Evolutionary conservation across 2,888 invertebrate genomes (phyloP).

Genomic region (Philonicus albiceps): DNA sequence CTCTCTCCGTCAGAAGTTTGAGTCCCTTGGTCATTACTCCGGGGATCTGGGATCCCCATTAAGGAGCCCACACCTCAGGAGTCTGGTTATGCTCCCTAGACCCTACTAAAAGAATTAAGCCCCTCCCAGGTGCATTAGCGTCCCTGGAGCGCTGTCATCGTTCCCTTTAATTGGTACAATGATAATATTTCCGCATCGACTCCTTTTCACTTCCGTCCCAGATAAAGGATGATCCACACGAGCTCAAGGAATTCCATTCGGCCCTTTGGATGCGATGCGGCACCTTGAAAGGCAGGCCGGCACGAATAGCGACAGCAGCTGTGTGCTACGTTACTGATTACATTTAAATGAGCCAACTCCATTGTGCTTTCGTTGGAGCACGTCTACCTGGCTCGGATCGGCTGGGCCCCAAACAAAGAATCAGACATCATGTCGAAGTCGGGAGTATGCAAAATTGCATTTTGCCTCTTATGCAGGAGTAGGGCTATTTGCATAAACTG

Average conservation of each 20-base stretch:
- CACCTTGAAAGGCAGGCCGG: not conserved
- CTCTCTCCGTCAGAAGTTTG: not conserved
- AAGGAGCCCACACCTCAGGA: not conserved
- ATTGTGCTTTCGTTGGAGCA: not conserved
- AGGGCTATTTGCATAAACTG: conserved; percentile 29
- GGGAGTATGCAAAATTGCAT: not conserved
- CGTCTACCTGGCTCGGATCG: not conserved
- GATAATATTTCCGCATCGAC: conserved; percentile 9
- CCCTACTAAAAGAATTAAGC: not conserved
- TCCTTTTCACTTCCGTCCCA: not conserved
- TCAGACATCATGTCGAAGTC: not conserved
- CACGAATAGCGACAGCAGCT: not conserved
- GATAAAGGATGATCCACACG: not conserved
- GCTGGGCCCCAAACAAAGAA: not conserved
- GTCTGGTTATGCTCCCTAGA: not conserved
- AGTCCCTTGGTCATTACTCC: not conserved
- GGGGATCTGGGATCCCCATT: not conserved
- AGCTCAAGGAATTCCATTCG: not conserved
- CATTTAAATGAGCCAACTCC: not conserved
- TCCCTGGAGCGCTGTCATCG: not conserved
- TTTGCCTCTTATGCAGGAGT: not conserved
- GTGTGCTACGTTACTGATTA: not conserved
- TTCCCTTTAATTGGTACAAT: not conserved
- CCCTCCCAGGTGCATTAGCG: not conserved
- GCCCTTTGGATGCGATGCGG: not conserved